Evolutionary conservation across 2,113 vertebrate species (phyloP).

Genomic region (Sander vitreus): DNA sequence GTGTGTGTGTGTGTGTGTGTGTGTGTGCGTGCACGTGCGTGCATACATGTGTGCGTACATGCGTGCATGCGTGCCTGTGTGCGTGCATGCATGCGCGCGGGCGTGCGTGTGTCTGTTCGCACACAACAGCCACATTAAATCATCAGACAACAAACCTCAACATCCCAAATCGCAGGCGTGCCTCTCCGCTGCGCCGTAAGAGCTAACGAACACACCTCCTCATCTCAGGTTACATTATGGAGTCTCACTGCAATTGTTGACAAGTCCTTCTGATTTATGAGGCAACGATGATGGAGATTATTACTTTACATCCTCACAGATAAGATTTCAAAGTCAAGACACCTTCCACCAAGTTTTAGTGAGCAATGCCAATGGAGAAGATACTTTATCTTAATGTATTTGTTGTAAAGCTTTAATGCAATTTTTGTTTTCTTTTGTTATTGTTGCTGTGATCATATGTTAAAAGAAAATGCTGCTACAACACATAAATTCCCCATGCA

Average conservation of each 20-base stretch:
- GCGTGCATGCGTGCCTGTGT: too few species aligned
- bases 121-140: constrained; percentile 42
- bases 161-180: constrained; percentile 28
- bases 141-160: constrained; percentile 45
- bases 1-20: constrained; percentile 1
- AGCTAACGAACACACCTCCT: constrained; percentile 42
- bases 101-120: not conserved
- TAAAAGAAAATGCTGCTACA: not conserved
- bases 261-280: constrained; percentile 49
- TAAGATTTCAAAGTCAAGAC: constrained; percentile 29
- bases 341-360: constrained; percentile 2
- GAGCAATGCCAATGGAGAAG: not conserved
- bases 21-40: not conserved
- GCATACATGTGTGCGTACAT: too few species aligned
- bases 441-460: not conserved
- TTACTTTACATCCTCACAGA: constrained; percentile 47
- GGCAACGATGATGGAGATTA: constrained; percentile 22
- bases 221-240: not conserved
- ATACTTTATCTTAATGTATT: constrained; percentile 2
- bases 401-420: not conserved
- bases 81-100: too few species aligned
- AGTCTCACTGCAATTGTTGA: constrained; percentile 24
- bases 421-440: not conserved
- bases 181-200: constrained; percentile 2
- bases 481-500: not conserved